A percentile compares a stretch with the other conserved stretches of the same genome.
Evolutionary conservation across 2,113 vertebrate species (phyloP).

Genomic region (Tympanuchus pallidicinctus): DNA sequence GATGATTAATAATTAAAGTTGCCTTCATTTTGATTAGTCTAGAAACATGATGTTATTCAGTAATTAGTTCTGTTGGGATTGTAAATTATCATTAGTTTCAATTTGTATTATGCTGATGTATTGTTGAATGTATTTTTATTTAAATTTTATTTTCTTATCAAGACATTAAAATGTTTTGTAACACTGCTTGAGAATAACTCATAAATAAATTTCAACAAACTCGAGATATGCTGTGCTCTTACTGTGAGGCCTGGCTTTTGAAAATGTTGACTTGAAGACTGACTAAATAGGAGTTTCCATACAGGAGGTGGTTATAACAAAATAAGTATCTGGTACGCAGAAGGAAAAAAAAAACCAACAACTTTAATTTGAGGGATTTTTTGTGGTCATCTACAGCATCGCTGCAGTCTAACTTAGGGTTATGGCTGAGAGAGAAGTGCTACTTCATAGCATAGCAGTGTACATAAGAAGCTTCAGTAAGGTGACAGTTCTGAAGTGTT

Average conservation of each 20-base stretch:
- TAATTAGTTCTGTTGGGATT: constrained; percentile 72
- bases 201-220: constrained; percentile 75
- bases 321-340: not conserved
- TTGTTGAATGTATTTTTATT: constrained; percentile 85
- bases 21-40: constrained; percentile 73
- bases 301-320: not conserved
- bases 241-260: constrained; percentile 10
- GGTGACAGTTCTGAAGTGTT: not conserved
- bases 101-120: constrained; percentile 74
- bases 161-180: constrained; percentile 80
- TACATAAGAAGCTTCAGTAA: not conserved
- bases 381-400: not conserved
- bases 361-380: not conserved
- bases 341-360: too few species aligned
- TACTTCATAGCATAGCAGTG: not conserved
- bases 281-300: not conserved
- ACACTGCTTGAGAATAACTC: constrained; percentile 77
- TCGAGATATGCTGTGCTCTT: constrained; percentile 1
- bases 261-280: not conserved
- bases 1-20: constrained; percentile 53
- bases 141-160: constrained; percentile 87
- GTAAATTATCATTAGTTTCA: constrained; percentile 77
- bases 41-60: constrained; percentile 63
- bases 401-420: not conserved
- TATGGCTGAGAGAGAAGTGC: not conserved